phyloP scores from a whole-genome alignment of 64 coral and sea anemone genomes.

The Montipora capricornis region DNA sequence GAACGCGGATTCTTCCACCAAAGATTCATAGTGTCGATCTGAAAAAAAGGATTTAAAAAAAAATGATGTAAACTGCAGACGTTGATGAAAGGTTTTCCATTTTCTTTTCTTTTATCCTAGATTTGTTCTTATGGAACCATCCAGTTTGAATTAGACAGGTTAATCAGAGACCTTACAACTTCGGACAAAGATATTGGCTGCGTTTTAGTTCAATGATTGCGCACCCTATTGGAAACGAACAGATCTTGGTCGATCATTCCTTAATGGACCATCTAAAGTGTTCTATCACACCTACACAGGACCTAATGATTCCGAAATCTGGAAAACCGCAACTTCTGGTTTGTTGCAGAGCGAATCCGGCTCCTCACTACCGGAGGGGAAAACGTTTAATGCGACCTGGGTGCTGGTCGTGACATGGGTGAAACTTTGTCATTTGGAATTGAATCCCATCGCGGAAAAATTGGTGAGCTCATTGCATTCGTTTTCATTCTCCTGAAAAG shows the following conservation, averaged over 20 bases:
- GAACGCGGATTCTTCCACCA: neutral
- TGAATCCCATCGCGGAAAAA: neutral
- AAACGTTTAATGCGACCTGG: conserved; percentile 17
- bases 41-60: too few relatives aligned
- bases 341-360: neutral
- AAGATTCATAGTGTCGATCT: too few relatives aligned
- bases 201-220: conserved; percentile 25
- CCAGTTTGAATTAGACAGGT: conserved; percentile 20
- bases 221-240: conserved; percentile 57
- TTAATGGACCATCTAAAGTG: neutral
- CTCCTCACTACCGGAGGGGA: neutral
- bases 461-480: neutral
- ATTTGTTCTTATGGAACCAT: conserved; percentile 58
- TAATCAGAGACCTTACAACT: conserved; percentile 46
- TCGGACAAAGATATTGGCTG: conserved; percentile 57
- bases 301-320: neutral
- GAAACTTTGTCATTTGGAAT: conserved; percentile 22
- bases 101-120: neutral
- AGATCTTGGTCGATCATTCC: conserved; percentile 6
- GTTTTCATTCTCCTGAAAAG: neutral
- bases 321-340: conserved; percentile 24
- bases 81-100: neutral
- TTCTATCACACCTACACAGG: conserved; percentile 36
- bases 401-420: conserved; percentile 55
- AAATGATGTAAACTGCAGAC: neutral